Evolutionary conservation across 2,797 vertebrate species (phyloP).

Genomic region (Psittacula echo): DNA sequence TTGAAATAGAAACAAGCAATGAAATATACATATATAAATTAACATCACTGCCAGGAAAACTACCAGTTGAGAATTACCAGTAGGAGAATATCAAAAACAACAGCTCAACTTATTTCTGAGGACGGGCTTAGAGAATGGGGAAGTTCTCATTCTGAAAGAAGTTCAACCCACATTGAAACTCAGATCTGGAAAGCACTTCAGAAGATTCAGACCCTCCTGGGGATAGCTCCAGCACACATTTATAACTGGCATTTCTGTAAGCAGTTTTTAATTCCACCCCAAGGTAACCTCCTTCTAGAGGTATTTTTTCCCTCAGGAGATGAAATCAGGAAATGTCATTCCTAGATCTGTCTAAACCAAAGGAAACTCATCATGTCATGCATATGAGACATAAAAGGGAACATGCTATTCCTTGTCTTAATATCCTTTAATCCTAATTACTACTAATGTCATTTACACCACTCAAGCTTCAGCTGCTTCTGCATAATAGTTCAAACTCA

Average conservation of each 20-base stretch:
- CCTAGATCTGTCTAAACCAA: background rate
- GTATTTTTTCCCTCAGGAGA: background rate
- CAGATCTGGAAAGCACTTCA: background rate
- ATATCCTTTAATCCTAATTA: background rate
- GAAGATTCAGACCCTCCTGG: background rate
- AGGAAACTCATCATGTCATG: background rate
- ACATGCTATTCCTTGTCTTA: background rate
- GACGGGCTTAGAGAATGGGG: background rate
- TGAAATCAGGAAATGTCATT: background rate
- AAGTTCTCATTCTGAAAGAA: background rate
- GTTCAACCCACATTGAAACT: background rate
- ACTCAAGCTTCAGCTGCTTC: background rate
- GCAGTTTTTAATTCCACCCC: background rate
- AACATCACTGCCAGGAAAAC: background rate
- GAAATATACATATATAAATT: background rate
- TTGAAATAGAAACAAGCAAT: background rate
- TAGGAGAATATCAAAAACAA: background rate
- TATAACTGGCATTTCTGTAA: background rate
- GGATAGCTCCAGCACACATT: background rate
- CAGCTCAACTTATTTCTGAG: background rate
- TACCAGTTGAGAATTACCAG: background rate
- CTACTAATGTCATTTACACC: background rate
- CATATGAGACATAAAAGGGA: background rate
- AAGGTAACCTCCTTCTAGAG: background rate
- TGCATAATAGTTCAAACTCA: background rate